Conservation (phyloP, 2,797 vertebrate genomes). For the Neomorphus geoffroyi region DNA sequence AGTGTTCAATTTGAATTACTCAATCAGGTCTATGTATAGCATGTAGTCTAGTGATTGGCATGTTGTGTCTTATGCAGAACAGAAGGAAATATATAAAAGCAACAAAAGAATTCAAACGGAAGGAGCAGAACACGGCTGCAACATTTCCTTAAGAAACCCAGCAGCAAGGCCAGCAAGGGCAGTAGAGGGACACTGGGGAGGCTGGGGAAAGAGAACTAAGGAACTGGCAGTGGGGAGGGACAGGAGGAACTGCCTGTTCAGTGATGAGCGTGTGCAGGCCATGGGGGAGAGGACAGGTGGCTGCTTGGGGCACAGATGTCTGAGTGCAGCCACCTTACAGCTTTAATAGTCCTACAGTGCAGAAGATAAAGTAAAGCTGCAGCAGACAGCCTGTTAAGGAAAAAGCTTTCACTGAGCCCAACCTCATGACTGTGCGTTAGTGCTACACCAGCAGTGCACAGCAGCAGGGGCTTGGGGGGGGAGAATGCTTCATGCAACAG, state of each 20-base stretch:
- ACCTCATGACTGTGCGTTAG: accelerated
- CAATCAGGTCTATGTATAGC: background rate
- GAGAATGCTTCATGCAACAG: background rate
- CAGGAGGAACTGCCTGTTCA: accelerated
- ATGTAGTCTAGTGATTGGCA: background rate
- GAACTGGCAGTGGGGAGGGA: accelerated
- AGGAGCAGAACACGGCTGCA: background rate
- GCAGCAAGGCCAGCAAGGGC: background rate
- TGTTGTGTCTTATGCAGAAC: background rate
- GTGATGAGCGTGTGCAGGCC: background rate
- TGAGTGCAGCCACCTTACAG: accelerated
- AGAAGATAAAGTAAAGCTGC: background rate
- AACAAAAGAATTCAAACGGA: background rate
- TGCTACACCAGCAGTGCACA: background rate
- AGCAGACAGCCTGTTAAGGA: background rate
- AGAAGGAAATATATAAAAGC: background rate
- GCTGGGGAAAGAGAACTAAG: background rate
- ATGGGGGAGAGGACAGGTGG: background rate
- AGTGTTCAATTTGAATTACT: background rate
- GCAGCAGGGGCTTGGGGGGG: background rate
- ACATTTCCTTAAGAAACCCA: background rate
- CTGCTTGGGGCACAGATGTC: background rate
- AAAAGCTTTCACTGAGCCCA: background rate
- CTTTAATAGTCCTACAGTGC: accelerated
- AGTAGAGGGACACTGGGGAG: background rate